Conservation (phyloP, 2,113 vertebrate genomes). For the Triplophysa rosa region DNA sequence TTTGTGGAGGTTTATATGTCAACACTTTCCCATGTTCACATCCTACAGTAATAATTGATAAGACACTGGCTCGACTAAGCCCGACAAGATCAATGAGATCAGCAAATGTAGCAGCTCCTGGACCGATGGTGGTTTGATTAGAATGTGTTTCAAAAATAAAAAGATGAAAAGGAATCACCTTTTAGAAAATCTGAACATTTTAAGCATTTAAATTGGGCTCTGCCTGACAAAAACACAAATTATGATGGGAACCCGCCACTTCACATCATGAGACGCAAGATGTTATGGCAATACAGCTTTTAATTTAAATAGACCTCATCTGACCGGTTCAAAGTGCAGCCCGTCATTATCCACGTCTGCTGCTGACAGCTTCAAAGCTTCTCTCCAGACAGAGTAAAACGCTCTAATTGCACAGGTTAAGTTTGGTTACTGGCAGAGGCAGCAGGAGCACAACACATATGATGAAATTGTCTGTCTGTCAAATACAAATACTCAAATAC, state of each 20-base stretch:
- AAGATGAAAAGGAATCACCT: neutral
- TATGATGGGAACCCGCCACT: neutral
- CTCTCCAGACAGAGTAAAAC: slow-evolving; percentile 9
- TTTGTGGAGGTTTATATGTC: slow-evolving; percentile 17
- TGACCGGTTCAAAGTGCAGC: slow-evolving; percentile 32
- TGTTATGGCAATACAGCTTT: slow-evolving; percentile 7
- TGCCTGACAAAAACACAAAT: slow-evolving; percentile 4
- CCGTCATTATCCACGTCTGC: slow-evolving; percentile 33
- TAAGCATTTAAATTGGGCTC: neutral
- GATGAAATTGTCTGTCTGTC: neutral
- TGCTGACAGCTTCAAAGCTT: slow-evolving; percentile 23
- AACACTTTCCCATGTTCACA: slow-evolving; percentile 33
- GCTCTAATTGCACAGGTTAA: slow-evolving; percentile 38
- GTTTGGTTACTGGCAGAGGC: slow-evolving; percentile 7
- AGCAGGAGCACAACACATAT: slow-evolving; percentile 23
- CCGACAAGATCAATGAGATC: slow-evolving; percentile 2
- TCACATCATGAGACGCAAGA: slow-evolving; percentile 12
- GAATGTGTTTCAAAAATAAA: neutral
- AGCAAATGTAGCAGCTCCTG: neutral
- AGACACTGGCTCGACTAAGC: slow-evolving; percentile 17
- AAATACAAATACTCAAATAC: no score
- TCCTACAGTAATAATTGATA: slow-evolving; percentile 37
- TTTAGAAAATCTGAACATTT: neutral
- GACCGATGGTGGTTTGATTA: neutral
- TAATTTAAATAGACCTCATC: slow-evolving; percentile 31